Evolutionary conservation across 2,113 vertebrate species (phyloP), one percentile per base, ranked within the genome.

Genomic region (Rhabdornis inornatus): DNA sequence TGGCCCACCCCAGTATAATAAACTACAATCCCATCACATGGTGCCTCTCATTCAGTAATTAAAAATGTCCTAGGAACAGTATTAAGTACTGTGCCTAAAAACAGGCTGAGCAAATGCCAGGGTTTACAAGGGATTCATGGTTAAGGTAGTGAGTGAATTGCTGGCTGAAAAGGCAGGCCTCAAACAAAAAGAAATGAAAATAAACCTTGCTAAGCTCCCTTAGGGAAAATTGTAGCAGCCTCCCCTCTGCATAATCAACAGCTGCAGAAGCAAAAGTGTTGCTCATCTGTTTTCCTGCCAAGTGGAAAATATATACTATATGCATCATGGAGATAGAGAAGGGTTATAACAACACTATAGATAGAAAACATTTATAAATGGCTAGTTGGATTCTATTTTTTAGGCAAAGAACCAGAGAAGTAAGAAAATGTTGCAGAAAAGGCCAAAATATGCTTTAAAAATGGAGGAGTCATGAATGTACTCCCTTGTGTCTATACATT

Each of bases 61-160:
- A 94, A 84, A 95, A 94, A 95, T 5, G 30, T 90, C 87, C 71
- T 91, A 92, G 90, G 81, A 87, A 55, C 66, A 37, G 50, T 70
- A 75, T 88, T 91, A 93, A 93, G 64, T 63, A 27, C 50, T n/a
- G 39, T 64, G 59, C 82, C 82, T 85, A 63, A 90, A 94, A 93
- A 11, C 65, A 91, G 89, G 37, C 66, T 50, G 53, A 92, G 70
- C 66, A 95, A 94, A 94, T 59, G 55, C 61, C 42, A 27, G 50
- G 27, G 8, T 87, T 91, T 94, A 83, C 31, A 65, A 77, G 59
- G 59, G 59, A 87, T 80, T 90, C 90, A 63, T 70, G 66, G 84
- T 83, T 81, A 94, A 95, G 87, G 95, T 95, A 93, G 82, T 91
- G 90, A 95, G 71, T 91, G 93, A 91, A 80, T 90, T 89, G 87